Evolutionary conservation across 2,113 vertebrate genomes (phyloP).

Genomic region (Bucco capensis): DNA sequence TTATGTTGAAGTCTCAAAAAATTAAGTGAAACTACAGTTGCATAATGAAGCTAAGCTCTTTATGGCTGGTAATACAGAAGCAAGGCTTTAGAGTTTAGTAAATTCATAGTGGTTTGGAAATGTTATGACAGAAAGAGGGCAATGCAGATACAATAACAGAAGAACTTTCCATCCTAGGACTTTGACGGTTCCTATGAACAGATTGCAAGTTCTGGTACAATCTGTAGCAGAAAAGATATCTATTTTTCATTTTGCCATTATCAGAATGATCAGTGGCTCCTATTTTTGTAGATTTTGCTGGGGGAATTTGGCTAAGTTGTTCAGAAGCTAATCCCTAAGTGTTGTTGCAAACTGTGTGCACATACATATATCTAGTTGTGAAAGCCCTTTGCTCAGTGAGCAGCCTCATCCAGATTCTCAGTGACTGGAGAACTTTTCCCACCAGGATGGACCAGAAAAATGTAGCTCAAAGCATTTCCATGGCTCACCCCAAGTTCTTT

Average conservation of each 20-base stretch:
- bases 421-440: neutral
- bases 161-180: slow-evolving; percentile 13
- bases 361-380: neutral
- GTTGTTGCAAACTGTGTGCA: fast-evolving
- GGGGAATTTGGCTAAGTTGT: neutral
- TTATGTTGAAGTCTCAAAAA: slow-evolving; percentile 29
- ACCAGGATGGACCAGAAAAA: neutral
- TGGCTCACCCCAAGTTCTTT: neutral
- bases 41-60: slow-evolving; percentile 37
- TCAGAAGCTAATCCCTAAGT: neutral
- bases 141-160: slow-evolving; percentile 40
- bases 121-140: slow-evolving; percentile 60
- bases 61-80: slow-evolving; percentile 3
- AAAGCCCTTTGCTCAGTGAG: neutral
- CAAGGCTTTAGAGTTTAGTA: slow-evolving; percentile 15
- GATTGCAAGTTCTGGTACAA: slow-evolving; percentile 28
- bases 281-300: neutral
- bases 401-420: neutral
- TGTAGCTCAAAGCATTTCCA: neutral
- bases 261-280: neutral
- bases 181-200: slow-evolving; percentile 7
- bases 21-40: neutral
- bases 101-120: neutral
- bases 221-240: neutral
- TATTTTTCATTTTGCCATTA: slow-evolving; percentile 25